Evolutionary conservation across 2,797 vertebrate genomes (phyloP), one percentile per base, ranked within the genome.

Genomic region (Coccyzus lansbergi): DNA sequence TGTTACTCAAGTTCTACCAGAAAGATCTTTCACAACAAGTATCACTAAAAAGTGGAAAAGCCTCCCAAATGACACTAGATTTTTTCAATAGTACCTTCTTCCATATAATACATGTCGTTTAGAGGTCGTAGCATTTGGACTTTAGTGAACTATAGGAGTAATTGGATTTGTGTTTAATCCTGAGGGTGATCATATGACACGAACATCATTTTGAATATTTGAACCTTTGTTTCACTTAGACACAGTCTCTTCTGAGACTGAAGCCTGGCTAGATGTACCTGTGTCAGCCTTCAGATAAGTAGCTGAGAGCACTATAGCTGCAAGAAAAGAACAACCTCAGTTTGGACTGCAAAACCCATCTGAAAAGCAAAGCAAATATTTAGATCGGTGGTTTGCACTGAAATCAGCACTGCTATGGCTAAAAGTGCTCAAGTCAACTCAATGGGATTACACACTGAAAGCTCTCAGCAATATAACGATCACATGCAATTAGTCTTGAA

Each of bases 331-430:
- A 10, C 17, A n/a, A 38, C 2, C 36, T 58, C 53, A 55, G 15
- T 29, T 8, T 64, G 75, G 56, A 70, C 56, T 67, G 44, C 40
- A 82, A 93, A 88, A 79, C 25, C 59, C 52, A 90, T 74, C 68
- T 74, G 67, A 82, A 90, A 93, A 90, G 48, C 71, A 85, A 24
- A 83, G 48, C 18, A 94, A 88, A 87, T 80, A 85, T 80, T 96
- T 74, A 80, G 71, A 76, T 67, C 74, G 12, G 60, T 85, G 68
- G 9, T 44, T 86, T 75, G 75, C 36, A 46, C 75, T 60, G 79
- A 76, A 72, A 89, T 85, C 86, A 89, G 77, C 18, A 7, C 24
- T 77, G 78, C 64, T 53, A 24, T 22, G 60, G 68, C 79, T 77
- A 53, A 60, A 34, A 49, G 36, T 51, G 76, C 34, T 48, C 71